A percentile compares a stretch with the other conserved stretches of the same genome.
These are phyloP conservation scores for Acanthis flammea DNA, from an alignment of 2,797 vertebrate species.

Conservation along the genomic window DNA sequence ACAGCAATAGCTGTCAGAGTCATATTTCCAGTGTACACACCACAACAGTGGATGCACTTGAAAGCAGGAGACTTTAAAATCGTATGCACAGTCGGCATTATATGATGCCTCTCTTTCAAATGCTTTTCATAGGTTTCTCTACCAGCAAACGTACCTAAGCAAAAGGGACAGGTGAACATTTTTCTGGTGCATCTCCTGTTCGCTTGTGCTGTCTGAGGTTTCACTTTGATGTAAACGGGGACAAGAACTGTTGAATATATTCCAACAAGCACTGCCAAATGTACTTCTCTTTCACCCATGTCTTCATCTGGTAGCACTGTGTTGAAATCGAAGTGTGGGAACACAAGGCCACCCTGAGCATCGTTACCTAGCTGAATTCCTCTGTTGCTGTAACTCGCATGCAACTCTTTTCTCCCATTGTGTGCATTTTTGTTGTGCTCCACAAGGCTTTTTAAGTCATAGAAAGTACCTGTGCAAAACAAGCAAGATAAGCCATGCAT, in stretches of 20 bases:
- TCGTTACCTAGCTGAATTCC: slow-evolving; percentile 87
- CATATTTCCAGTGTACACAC: slow-evolving; percentile 95
- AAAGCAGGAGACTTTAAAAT: slow-evolving; percentile 93
- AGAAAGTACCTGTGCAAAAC: slow-evolving; percentile 90
- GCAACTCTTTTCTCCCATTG: slow-evolving; percentile 81
- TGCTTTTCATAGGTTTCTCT: slow-evolving; percentile 85
- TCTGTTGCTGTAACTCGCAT: slow-evolving; percentile 86
- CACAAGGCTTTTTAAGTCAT: slow-evolving; percentile 86
- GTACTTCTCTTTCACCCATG: slow-evolving; percentile 87
- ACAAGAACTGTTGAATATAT: slow-evolving; percentile 71
- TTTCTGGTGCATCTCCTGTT: slow-evolving; percentile 45
- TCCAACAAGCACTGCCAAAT: slow-evolving; percentile 88
- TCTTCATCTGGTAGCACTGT: slow-evolving; percentile 86
- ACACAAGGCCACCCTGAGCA: slow-evolving; percentile 82
- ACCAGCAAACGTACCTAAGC: slow-evolving; percentile 82
- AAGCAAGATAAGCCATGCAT: slow-evolving; percentile 92
- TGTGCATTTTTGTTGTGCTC: slow-evolving; percentile 88
- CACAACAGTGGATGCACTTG: slow-evolving; percentile 97
- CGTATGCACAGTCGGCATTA: slow-evolving; percentile 92
- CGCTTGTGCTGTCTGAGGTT: slow-evolving; percentile 73
- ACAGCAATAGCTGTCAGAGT: slow-evolving; percentile 91
- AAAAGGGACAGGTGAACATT: slow-evolving; percentile 87
- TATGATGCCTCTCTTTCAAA: slow-evolving; percentile 90
- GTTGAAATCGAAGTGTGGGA: slow-evolving; percentile 91
- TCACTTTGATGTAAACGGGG: slow-evolving; percentile 88